Percentiles rank a stretch among this genome's conserved stretches.
phyloP scores from a whole-genome alignment of 1,140 invertebrate genomes.

The Drosophila mauritiana region DNA sequence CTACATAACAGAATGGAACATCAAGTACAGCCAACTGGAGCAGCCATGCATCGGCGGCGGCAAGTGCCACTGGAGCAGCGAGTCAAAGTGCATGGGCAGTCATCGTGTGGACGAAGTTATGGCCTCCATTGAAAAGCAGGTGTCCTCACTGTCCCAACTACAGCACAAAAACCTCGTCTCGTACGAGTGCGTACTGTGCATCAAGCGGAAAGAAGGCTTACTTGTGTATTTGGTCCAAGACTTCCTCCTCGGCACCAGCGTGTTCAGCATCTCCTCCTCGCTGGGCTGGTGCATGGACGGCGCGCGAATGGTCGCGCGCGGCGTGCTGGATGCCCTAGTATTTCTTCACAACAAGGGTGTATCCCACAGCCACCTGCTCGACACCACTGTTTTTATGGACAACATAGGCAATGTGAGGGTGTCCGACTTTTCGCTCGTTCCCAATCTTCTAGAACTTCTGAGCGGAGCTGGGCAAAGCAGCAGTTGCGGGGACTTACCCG shows the following conservation, averaged over 20 bases:
- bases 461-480: conserved; percentile 81
- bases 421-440: conserved; percentile 90
- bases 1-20: conserved; percentile 89
- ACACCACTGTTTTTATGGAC: conserved; percentile 88
- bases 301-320: conserved; percentile 86
- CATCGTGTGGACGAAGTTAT: conserved; percentile 84
- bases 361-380: conserved; percentile 90
- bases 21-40: conserved; percentile 85
- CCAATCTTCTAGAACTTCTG: conserved; percentile 72
- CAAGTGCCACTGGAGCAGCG: conserved; percentile 72
- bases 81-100: conserved; percentile 69
- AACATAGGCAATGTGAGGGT: conserved; percentile 86
- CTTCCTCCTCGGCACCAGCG: conserved; percentile 86
- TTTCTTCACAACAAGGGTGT: conserved; percentile 92
- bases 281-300: conserved; percentile 84
- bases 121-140: conserved; percentile 89
- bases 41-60: conserved; percentile 61
- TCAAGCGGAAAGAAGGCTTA: conserved; percentile 87
- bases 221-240: conserved; percentile 88
- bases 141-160: conserved; percentile 88
- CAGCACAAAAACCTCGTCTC: conserved; percentile 90
- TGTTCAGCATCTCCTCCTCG: conserved; percentile 71
- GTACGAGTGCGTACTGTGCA: conserved; percentile 89
- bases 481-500: conserved; percentile 72
- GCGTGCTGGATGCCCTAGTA: conserved; percentile 88